A percentile compares a stretch with the other conserved stretches of the same genome.
Evolutionary conservation across 2,113 vertebrate genomes (phyloP).

Genomic region (Catharus bicknelli): DNA sequence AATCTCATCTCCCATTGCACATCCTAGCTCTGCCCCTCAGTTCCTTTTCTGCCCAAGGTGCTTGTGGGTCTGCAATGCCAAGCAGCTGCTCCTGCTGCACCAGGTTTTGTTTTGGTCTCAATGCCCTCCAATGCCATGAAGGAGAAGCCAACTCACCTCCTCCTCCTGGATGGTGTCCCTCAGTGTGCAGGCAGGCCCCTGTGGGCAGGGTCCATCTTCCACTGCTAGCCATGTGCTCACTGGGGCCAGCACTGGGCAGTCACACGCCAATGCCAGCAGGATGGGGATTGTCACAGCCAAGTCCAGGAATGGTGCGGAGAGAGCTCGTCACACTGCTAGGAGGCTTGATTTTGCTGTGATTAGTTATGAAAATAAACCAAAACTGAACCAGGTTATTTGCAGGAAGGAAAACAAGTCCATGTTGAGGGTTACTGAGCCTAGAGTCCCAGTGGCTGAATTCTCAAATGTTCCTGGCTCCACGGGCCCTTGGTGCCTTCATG

Average conservation of each 20-base stretch:
- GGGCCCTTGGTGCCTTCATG: not conserved
- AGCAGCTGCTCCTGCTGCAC: not conserved
- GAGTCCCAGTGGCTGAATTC: not conserved
- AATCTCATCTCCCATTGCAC: not conserved
- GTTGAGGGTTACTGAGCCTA: not conserved
- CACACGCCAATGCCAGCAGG: rapidly evolving
- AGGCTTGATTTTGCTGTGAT: not conserved
- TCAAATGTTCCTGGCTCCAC: not conserved
- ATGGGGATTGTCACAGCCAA: not conserved
- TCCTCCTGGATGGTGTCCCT: rapidly evolving
- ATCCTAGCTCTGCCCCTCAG: not conserved
- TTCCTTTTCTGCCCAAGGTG: not conserved
- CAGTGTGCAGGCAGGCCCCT: rapidly evolving
- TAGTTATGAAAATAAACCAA: not conserved
- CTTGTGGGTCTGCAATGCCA: rapidly evolving
- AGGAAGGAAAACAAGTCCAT: not conserved
- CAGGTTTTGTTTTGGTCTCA: not conserved
- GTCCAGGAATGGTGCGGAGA: rapidly evolving
- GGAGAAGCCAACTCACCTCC: rapidly evolving
- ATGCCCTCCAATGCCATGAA: rapidly evolving
- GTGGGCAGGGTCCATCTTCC: rapidly evolving
- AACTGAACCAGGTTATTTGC: not conserved
- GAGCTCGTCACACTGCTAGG: not conserved
- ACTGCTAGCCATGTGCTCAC: rapidly evolving
- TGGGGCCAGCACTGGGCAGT: rapidly evolving